Evolutionary conservation across 2,888 invertebrate species (phyloP).

Genomic region (Brenthis ino): DNA sequence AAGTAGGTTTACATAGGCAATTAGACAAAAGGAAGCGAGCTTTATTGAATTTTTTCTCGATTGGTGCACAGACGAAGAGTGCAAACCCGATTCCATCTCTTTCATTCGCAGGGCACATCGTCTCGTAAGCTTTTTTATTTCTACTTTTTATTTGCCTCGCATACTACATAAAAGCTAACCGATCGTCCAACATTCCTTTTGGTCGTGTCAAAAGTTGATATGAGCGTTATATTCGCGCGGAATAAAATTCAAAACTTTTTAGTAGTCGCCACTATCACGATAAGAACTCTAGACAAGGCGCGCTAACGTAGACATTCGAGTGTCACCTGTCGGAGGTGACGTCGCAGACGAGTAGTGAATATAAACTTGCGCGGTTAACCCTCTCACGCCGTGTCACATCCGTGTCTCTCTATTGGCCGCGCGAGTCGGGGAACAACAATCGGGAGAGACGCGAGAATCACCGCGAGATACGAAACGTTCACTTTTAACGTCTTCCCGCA

Average conservation of each 20-base stretch:
- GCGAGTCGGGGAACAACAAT: slow-evolving; percentile 20
- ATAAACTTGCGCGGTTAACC: slow-evolving; percentile 70
- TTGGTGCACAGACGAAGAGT: slow-evolving; percentile 76
- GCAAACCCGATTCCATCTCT: slow-evolving; percentile 69
- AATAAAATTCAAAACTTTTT: slow-evolving; percentile 58
- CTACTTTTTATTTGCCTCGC: slow-evolving; percentile 54
- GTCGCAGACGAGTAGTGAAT: slow-evolving; percentile 54
- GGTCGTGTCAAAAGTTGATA: slow-evolving; percentile 48
- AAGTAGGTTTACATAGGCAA: slow-evolving; percentile 74
- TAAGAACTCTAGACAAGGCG: slow-evolving; percentile 48
- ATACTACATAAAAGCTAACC: slow-evolving; percentile 40
- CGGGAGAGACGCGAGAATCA: slow-evolving; percentile 50
- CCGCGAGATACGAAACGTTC: slow-evolving; percentile 61
- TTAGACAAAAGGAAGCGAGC: slow-evolving; percentile 77
- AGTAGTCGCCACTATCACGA: slow-evolving; percentile 37
- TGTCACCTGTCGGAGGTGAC: slow-evolving; percentile 56
- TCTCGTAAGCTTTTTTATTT: slow-evolving; percentile 63
- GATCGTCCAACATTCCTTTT: slow-evolving; percentile 28
- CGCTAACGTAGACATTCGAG: slow-evolving; percentile 52
- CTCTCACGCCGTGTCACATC: slow-evolving; percentile 47
- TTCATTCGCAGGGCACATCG: slow-evolving; percentile 58
- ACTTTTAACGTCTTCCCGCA: slow-evolving; percentile 57
- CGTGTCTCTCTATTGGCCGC: slow-evolving; percentile 49
- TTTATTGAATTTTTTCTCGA: slow-evolving; percentile 81
- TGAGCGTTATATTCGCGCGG: slow-evolving; percentile 50